These are phyloP conservation scores for Anneissia japonica DNA, from an alignment of 35 echinoderm and acorn worm species.

Conservation along the genomic window DNA sequence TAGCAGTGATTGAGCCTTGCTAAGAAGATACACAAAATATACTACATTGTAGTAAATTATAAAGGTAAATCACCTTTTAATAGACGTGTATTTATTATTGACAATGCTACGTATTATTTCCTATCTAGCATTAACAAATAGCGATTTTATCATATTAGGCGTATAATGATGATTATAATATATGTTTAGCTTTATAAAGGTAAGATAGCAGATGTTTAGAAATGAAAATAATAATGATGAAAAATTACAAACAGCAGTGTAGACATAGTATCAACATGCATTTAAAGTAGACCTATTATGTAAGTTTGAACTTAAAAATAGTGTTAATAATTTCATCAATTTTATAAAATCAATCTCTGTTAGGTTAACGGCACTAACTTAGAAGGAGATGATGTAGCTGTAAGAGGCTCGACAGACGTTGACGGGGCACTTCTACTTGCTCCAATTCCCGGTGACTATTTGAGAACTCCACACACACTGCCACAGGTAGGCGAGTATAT, in stretches of 20 bases:
- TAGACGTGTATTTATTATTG: not conserved
- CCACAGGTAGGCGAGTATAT: slow-evolving; percentile 61
- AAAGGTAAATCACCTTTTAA: not conserved
- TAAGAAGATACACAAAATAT: not conserved
- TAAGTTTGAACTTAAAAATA: not conserved
- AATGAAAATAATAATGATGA: not conserved
- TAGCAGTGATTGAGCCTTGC: not conserved
- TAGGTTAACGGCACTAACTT: slow-evolving; percentile 5
- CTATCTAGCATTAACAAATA: too few species aligned
- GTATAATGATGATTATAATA: too few species aligned
- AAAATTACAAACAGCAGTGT: not conserved
- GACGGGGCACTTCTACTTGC: slow-evolving; percentile 43
- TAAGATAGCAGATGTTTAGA: too few species aligned
- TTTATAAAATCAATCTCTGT: not conserved
- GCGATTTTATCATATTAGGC: too few species aligned
- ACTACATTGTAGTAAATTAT: not conserved
- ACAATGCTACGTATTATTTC: too few species aligned
- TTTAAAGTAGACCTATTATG: not conserved
- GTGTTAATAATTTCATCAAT: not conserved
- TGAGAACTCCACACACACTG: slow-evolving; percentile 15
- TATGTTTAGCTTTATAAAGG: not conserved
- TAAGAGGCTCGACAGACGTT: not conserved
- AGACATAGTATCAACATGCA: not conserved
- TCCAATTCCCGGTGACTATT: slow-evolving; percentile 53
- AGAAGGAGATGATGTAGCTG: slow-evolving; percentile 9